phyloP scores from a whole-genome alignment of 2,888 invertebrate genomes.

The Diogma glabrata region DNA sequence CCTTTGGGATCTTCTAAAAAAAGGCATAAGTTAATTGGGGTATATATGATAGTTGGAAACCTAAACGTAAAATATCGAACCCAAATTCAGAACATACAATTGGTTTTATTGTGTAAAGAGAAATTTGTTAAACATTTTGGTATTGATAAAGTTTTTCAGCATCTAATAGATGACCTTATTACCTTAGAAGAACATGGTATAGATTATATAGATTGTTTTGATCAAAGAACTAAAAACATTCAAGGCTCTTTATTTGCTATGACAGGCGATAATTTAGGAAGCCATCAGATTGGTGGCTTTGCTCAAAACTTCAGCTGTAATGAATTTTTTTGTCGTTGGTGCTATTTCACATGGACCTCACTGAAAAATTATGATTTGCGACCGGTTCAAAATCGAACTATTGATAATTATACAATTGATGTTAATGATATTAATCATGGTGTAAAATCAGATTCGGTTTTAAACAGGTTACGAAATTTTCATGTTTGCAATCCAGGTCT shows the following conservation, averaged over 20 bases:
- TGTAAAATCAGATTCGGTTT: neutral
- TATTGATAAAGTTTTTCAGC: constrained; percentile 19
- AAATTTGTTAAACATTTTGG: constrained; percentile 21
- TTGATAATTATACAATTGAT: neutral
- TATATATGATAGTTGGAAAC: constrained; percentile 25
- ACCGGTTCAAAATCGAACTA: neutral
- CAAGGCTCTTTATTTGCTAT: constrained; percentile 21
- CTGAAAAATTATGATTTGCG: constrained; percentile 4
- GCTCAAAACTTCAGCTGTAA: constrained; percentile 21
- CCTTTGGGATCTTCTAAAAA: constrained; percentile 23
- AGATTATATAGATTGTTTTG: constrained; percentile 4
- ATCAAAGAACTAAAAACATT: constrained; percentile 12
- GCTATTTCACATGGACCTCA: constrained; percentile 15
- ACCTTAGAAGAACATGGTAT: constrained; percentile 22
- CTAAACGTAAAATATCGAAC: constrained; percentile 20
- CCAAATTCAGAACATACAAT: constrained; percentile 21
- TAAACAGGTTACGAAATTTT: neutral
- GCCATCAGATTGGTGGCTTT: constrained; percentile 25
- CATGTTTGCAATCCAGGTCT: constrained; percentile 3
- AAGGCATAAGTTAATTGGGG: constrained; percentile 24
- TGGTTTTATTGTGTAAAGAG: constrained; percentile 24
- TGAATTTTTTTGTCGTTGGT: constrained; percentile 23
- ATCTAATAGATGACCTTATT: constrained; percentile 21
- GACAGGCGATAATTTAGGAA: constrained; percentile 22
- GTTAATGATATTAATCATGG: neutral